These are phyloP conservation scores for Etheostoma nigrum DNA, from an alignment of 2,797 vertebrate genomes.

Conservation along the genomic window DNA sequence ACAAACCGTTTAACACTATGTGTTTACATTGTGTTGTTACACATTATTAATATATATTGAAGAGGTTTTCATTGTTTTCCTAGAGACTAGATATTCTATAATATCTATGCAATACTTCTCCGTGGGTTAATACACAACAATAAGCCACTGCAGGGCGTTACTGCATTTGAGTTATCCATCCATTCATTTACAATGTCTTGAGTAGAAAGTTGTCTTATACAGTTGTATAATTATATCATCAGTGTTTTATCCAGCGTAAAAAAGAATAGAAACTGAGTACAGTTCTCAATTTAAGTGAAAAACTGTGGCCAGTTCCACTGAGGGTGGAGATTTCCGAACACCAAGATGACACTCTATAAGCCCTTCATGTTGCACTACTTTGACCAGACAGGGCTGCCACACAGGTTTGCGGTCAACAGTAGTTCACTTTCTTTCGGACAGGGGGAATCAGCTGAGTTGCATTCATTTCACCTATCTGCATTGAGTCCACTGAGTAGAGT, in stretches of 20 bases:
- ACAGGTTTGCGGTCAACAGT: slow-evolving; percentile 79
- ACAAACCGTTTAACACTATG: slow-evolving; percentile 43
- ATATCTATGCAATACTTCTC: slow-evolving; percentile 47
- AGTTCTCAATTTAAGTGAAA: slow-evolving; percentile 72
- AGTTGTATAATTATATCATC: slow-evolving; percentile 66
- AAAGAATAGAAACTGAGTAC: slow-evolving; percentile 70
- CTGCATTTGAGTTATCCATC: slow-evolving; percentile 68
- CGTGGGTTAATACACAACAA: slow-evolving; percentile 79
- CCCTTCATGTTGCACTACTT: slow-evolving; percentile 76
- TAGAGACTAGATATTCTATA: slow-evolving; percentile 51
- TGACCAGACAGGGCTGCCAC: slow-evolving; percentile 77
- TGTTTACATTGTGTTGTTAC: slow-evolving; percentile 65
- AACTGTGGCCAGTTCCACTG: slow-evolving; percentile 73
- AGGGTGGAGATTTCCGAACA: slow-evolving; percentile 66
- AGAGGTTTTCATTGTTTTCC: slow-evolving; percentile 58
- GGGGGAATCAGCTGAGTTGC: slow-evolving; percentile 63
- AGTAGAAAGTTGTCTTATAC: slow-evolving; percentile 78
- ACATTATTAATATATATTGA: slow-evolving; percentile 50
- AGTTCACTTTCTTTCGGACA: slow-evolving; percentile 73
- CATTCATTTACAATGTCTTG: slow-evolving; percentile 74
- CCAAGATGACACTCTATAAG: slow-evolving; percentile 73
- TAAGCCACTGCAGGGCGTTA: slow-evolving; percentile 74
- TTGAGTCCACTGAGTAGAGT: slow-evolving; percentile 78
- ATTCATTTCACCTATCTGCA: slow-evolving; percentile 71
- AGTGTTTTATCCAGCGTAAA: slow-evolving; percentile 72